phyloP scores from a whole-genome alignment of 2,113 vertebrate species.

The Aphyosemion australe region DNA sequence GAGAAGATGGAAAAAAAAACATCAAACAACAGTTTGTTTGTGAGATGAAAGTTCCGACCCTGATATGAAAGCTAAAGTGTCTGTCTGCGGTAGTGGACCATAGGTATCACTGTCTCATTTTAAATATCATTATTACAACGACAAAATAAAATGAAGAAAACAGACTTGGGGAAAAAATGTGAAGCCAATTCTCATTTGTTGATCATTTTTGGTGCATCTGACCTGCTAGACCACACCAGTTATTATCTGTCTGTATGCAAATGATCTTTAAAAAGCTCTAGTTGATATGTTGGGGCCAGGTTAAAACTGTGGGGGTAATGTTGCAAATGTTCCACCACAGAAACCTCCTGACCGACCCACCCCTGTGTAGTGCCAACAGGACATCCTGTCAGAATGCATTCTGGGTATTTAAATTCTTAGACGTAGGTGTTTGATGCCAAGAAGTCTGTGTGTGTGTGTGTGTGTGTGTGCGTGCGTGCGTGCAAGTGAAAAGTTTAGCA shows the following conservation, averaged over 20 bases:
- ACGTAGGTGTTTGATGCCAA: slow-evolving; percentile 44
- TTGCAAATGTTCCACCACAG: slow-evolving; percentile 65
- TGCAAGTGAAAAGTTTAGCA: not conserved
- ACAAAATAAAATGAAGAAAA: not conserved
- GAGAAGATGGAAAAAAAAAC: not conserved
- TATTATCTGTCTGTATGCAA: not conserved
- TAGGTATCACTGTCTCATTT: slow-evolving; percentile 1
- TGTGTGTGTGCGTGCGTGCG: slow-evolving; percentile 29
- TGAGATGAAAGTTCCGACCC: not conserved
- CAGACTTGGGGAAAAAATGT: not conserved
- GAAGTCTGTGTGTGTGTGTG: slow-evolving; percentile 30
- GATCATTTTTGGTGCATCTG: not conserved
- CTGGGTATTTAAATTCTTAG: slow-evolving; percentile 64
- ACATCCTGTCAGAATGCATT: slow-evolving; percentile 74
- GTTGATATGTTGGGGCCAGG: slow-evolving; percentile 15
- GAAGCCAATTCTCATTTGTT: not conserved
- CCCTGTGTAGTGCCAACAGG: slow-evolving; percentile 63
- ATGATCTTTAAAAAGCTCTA: not conserved
- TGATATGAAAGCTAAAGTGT: not conserved
- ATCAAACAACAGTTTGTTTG: not conserved
- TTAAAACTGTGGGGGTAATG: slow-evolving; percentile 32
- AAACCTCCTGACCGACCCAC: slow-evolving; percentile 58
- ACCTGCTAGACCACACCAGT: no score
- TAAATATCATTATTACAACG: no score
- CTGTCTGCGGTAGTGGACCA: not conserved